Evolutionary conservation across 2,113 vertebrate species (phyloP).

Genomic region (Sorex araneus): DNA sequence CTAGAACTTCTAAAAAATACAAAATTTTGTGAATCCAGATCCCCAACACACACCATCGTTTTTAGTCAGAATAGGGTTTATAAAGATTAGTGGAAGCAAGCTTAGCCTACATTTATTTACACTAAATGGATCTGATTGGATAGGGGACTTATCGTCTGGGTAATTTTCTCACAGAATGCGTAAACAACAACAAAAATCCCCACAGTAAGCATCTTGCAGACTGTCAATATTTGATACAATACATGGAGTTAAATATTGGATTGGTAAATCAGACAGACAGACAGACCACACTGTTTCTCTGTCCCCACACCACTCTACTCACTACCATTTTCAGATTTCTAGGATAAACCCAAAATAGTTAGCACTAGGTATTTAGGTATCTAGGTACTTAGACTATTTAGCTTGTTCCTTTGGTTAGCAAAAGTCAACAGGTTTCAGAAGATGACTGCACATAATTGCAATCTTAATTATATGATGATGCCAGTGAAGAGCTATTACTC

Average conservation of each 20-base stretch:
- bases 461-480: not conserved
- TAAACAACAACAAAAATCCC: not conserved
- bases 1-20: not conserved
- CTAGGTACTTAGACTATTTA: not conserved
- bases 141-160: not conserved
- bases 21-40: not conserved
- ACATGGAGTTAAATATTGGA: not conserved
- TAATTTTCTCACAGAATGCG: not conserved
- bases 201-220: not conserved
- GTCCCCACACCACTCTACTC: no score
- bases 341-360: not conserved
- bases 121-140: not conserved
- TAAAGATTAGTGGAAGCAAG: not conserved
- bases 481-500: not conserved
- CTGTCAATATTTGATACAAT: not conserved
- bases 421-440: slow-evolving; percentile 22
- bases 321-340: not conserved
- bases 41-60: not conserved
- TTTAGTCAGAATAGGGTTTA: not conserved
- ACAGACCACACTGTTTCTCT: not conserved
- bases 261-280: not conserved
- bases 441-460: not conserved
- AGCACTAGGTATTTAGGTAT: not conserved
- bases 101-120: not conserved
- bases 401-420: not conserved